phyloP scores from a whole-genome alignment of 2,888 invertebrate species.

The Andrena fulva region DNA sequence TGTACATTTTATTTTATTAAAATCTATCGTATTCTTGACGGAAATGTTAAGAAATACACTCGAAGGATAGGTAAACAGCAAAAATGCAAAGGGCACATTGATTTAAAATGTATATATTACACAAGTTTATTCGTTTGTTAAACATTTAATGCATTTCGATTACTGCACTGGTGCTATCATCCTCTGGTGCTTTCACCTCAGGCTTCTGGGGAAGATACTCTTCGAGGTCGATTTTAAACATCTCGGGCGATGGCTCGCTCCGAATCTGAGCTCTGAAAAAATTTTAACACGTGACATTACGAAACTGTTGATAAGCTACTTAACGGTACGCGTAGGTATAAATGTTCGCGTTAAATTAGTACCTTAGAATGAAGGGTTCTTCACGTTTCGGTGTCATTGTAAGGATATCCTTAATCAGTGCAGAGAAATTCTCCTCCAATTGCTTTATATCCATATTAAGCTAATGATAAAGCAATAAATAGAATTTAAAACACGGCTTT shows the following conservation, averaged over 20 bases:
- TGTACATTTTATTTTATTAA: neutral
- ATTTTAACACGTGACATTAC: neutral
- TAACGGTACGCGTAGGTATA: neutral
- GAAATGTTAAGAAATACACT: slow-evolving; percentile 3
- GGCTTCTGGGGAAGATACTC: slow-evolving; percentile 67
- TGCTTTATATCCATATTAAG: slow-evolving; percentile 90
- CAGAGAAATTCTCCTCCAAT: slow-evolving; percentile 90
- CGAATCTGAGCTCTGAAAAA: slow-evolving; percentile 87
- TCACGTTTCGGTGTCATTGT: slow-evolving; percentile 88
- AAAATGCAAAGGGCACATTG: neutral
- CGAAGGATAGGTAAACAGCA: neutral
- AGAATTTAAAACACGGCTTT: neutral
- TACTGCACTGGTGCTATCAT: slow-evolving; percentile 9
- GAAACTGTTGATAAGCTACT: neutral
- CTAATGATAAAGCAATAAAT: slow-evolving; percentile 84
- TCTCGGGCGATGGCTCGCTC: slow-evolving; percentile 89
- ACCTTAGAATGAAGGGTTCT: slow-evolving; percentile 90
- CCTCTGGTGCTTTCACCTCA: slow-evolving; percentile 74
- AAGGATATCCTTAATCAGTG: slow-evolving; percentile 89
- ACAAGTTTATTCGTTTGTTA: slow-evolving; percentile 45
- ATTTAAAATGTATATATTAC: neutral
- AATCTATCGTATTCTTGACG: neutral
- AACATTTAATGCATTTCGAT: slow-evolving; percentile 52
- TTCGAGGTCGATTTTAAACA: slow-evolving; percentile 88
- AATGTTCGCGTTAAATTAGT: slow-evolving; percentile 54